Evolutionary conservation across 2,113 vertebrate genomes (phyloP), one percentile per base, ranked within the genome.

Genomic region (Pachyramphus minor): DNA sequence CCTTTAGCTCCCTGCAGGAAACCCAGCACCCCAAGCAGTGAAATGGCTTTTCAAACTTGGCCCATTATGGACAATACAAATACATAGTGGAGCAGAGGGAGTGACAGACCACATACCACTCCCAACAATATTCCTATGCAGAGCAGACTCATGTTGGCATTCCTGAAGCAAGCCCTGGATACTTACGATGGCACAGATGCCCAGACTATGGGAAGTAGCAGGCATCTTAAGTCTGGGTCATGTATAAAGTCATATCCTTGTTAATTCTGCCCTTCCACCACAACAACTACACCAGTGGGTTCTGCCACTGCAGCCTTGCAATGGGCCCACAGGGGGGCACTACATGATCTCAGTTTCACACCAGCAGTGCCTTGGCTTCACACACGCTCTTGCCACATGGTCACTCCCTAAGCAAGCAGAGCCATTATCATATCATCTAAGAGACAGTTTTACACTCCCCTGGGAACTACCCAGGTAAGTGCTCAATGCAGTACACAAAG

Each of bases 271-370:
- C 69, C 59, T 62, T 93, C 50, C 55, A 62, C 22, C 31, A 81
- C 45, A 6, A 62, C 0, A 3, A 35, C 58, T 35, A 2, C 28
- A 22, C 37, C 52, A 50, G 19, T 1, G 22, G n/a, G 33, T 11
- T 16, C 56, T 52, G 31, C 47, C 21, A n/a, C 73, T 74, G 72
- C 79, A 92, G 85, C 90, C 72, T 23, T 20, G 39, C 39, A 22
- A 20, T 20, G 59, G 44, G 68, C 64, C 93, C 95, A 77, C 96
- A 86, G 76, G 95, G 93, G 77, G 95, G 93, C 92, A 96, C 88
- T 84, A 73, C 49, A 20, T 0, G 20, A 84, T 17, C 86, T 90
- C 76, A 35, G 80, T 41, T 88, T 52, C 35, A 41, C 55, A n/a
- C 6, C 31, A 62, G n/a, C 67, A 59, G 50, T 5, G 16, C 6